Conservation (phyloP, 2,113 vertebrate species). For the Calyptommatus sinebrachiatus region DNA sequence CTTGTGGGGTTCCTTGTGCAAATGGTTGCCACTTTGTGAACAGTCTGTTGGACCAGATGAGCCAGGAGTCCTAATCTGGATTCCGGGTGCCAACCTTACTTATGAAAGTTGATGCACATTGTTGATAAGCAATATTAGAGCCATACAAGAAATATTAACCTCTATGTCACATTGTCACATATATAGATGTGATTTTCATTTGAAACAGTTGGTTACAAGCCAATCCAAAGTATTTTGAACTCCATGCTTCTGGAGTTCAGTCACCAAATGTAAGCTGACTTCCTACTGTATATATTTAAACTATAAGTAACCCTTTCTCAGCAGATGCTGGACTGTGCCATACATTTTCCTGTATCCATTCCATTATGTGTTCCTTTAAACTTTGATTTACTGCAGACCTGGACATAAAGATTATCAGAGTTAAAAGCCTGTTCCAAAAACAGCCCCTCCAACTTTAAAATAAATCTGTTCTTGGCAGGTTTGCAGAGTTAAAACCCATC, state of each 20-base stretch:
- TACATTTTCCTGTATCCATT: neutral
- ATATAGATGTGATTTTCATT: neutral
- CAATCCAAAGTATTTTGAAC: neutral
- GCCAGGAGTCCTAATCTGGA: too few relatives aligned
- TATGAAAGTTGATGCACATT: neutral
- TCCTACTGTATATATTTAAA: neutral
- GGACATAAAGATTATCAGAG: conserved; percentile 31
- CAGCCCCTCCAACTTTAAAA: conserved; percentile 54
- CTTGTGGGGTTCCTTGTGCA: too few relatives aligned
- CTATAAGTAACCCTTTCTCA: neutral
- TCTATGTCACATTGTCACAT: neutral
- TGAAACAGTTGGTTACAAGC: neutral
- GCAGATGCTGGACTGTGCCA: neutral
- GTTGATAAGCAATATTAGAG: neutral
- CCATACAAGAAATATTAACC: neutral
- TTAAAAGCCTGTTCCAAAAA: neutral
- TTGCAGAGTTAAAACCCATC: conserved; percentile 43
- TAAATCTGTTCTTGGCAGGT: conserved; percentile 46
- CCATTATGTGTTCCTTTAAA: neutral
- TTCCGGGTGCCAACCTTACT: too few relatives aligned
- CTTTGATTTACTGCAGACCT: neutral
- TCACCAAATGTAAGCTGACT: neutral
- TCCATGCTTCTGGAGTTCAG: neutral
- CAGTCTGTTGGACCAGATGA: too few relatives aligned
- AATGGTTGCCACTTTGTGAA: too few relatives aligned